A percentile compares a stretch with the other conserved stretches of the same genome.
These are phyloP conservation scores for Podarcis raffonei DNA, from an alignment of 2,113 vertebrate species.

Conservation along the genomic window DNA sequence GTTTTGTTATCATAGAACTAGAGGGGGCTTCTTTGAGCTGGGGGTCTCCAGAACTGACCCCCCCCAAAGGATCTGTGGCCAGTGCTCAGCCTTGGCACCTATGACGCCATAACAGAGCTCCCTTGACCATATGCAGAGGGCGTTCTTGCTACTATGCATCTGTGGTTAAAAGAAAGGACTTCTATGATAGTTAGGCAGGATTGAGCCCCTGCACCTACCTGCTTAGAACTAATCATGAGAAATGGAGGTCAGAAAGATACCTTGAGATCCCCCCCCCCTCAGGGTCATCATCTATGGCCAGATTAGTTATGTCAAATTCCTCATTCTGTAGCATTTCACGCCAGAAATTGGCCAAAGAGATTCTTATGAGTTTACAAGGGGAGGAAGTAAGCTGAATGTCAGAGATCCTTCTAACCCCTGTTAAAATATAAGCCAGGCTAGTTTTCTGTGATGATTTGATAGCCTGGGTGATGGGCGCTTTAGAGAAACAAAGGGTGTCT, in stretches of 20 bases:
- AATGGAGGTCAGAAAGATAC: neutral
- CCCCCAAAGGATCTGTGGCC: neutral
- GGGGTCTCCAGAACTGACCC: too few species aligned
- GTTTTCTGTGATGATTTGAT: too few species aligned
- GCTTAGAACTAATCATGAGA: neutral
- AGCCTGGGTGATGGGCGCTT: too few species aligned
- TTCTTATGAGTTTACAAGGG: too few species aligned
- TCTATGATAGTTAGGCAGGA: neutral
- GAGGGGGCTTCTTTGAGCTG: neutral
- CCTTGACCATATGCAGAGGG: neutral
- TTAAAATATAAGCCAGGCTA: too few species aligned
- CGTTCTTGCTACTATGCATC: neutral
- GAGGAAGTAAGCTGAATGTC: too few species aligned
- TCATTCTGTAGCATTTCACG: neutral
- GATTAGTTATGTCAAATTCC: neutral
- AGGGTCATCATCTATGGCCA: neutral
- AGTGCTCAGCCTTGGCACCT: neutral
- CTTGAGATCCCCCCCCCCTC: neutral
- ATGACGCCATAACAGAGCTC: neutral
- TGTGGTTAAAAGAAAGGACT: neutral
- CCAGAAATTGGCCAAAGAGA: too few species aligned
- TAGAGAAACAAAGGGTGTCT: too few species aligned
- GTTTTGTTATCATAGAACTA: neutral
- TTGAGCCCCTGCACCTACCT: neutral
- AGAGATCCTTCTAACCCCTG: too few species aligned